Percentiles rank a stretch among this genome's conserved stretches.
Evolutionary conservation across 2,797 vertebrate species (phyloP).

Genomic region (Octomys mimax): DNA sequence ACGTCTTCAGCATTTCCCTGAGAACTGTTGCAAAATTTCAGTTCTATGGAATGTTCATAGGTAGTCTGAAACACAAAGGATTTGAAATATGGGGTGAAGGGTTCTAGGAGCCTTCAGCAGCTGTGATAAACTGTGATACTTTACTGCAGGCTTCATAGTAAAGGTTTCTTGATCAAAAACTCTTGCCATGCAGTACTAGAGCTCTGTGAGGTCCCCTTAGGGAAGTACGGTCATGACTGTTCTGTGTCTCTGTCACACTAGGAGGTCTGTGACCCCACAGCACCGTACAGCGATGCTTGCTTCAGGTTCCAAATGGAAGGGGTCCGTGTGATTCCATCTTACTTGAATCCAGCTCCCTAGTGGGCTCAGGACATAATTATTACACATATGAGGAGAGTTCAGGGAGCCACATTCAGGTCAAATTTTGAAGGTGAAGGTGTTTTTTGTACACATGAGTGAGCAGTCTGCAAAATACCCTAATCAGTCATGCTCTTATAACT

Average conservation of each 20-base stretch:
- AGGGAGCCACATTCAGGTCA: neutral
- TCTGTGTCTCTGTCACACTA: too few relatives aligned
- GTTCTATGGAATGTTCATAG: neutral
- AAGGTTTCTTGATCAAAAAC: neutral
- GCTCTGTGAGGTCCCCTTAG: neutral
- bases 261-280: neutral
- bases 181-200: neutral
- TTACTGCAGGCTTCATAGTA: neutral
- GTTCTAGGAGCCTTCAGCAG: neutral
- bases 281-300: neutral
- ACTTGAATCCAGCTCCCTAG: neutral
- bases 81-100: neutral
- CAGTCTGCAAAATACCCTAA: neutral
- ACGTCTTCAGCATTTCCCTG: neutral
- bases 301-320: neutral
- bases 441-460: neutral
- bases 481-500: neutral
- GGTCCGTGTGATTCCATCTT: neutral
- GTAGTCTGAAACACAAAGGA: neutral
- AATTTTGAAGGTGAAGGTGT: neutral
- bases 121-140: neutral
- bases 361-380: neutral
- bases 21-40: neutral
- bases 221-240: neutral
- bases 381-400: neutral